phyloP scores from a whole-genome alignment of 2,888 invertebrate species.

The Gasteruption jaculator region DNA sequence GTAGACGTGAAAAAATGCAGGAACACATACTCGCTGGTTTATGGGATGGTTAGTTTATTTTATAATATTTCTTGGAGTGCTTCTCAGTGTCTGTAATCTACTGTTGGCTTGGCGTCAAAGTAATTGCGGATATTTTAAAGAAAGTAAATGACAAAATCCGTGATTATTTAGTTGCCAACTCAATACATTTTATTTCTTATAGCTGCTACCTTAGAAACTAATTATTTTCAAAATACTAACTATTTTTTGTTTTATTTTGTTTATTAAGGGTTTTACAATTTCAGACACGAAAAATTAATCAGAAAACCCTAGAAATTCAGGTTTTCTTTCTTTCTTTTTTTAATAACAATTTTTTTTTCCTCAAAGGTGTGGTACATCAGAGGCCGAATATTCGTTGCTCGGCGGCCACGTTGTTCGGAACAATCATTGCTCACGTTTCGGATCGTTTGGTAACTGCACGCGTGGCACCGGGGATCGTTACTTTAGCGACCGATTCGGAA shows the following conservation, averaged over 20 bases:
- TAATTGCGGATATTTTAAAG: too few species aligned
- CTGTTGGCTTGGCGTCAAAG: too few species aligned
- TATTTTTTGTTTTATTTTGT: too few species aligned
- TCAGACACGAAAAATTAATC: too few species aligned
- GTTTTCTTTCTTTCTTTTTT: slow-evolving; percentile 1
- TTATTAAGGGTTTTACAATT: too few species aligned
- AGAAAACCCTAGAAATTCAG: slow-evolving; percentile 10
- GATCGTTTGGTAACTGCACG: slow-evolving; percentile 58
- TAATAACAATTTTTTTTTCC: slow-evolving; percentile 12
- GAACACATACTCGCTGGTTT: slow-evolving; percentile 62
- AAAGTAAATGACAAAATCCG: too few species aligned
- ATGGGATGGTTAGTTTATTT: slow-evolving; percentile 59
- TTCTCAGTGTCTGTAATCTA: neutral
- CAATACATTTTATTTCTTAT: too few species aligned
- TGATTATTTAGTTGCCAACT: too few species aligned
- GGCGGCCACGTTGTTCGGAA: slow-evolving; percentile 60
- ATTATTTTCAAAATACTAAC: slow-evolving; percentile 4
- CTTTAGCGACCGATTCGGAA: slow-evolving; percentile 65
- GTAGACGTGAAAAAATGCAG: slow-evolving; percentile 54
- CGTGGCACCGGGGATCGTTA: slow-evolving; percentile 67
- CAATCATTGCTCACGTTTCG: slow-evolving; percentile 55
- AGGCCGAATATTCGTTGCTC: slow-evolving; percentile 59
- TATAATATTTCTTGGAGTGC: slow-evolving; percentile 1
- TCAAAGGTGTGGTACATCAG: slow-evolving; percentile 61
- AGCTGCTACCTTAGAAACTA: neutral